These are phyloP conservation scores for Rhinogobio ventralis DNA, from an alignment of 2,797 vertebrate genomes.

Conservation along the genomic window DNA sequence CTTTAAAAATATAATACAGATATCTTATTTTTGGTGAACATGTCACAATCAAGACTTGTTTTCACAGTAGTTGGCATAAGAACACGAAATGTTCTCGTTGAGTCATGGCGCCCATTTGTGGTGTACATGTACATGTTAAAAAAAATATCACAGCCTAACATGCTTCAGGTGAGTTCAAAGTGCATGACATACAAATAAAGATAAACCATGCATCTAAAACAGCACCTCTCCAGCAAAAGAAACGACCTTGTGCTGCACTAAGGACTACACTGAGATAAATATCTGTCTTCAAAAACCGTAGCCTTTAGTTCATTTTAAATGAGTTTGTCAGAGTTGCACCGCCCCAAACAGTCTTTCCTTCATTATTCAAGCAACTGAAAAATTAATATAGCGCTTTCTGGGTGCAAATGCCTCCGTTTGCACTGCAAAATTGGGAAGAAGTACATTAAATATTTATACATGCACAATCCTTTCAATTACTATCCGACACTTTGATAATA, in stretches of 20 bases:
- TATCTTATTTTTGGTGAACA: too few relatives aligned
- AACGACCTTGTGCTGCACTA: constrained; percentile 72
- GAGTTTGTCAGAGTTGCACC: constrained; percentile 73
- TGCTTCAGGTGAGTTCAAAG: background rate
- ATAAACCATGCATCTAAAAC: constrained; percentile 4
- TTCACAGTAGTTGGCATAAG: background rate
- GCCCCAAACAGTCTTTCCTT: constrained; percentile 75
- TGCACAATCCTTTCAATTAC: constrained; percentile 72
- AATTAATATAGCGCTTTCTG: constrained; percentile 72
- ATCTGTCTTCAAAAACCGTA: constrained; percentile 72
- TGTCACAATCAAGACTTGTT: background rate
- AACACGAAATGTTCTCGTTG: background rate
- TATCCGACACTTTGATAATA: constrained; percentile 69
- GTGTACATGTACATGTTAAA: background rate
- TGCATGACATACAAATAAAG: constrained; percentile 42
- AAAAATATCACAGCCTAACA: background rate
- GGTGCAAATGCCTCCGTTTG: constrained; percentile 72
- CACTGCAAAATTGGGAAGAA: constrained; percentile 65
- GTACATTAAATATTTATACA: constrained; percentile 77
- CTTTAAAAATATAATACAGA: background rate
- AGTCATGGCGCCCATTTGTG: background rate
- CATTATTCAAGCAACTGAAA: constrained; percentile 79
- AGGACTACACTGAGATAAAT: constrained; percentile 62
- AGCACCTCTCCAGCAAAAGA: constrained; percentile 58
- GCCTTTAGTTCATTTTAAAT: constrained; percentile 66